phyloP scores from a whole-genome alignment of 2,888 invertebrate genomes.

The Chymomyza procnemis region DNA sequence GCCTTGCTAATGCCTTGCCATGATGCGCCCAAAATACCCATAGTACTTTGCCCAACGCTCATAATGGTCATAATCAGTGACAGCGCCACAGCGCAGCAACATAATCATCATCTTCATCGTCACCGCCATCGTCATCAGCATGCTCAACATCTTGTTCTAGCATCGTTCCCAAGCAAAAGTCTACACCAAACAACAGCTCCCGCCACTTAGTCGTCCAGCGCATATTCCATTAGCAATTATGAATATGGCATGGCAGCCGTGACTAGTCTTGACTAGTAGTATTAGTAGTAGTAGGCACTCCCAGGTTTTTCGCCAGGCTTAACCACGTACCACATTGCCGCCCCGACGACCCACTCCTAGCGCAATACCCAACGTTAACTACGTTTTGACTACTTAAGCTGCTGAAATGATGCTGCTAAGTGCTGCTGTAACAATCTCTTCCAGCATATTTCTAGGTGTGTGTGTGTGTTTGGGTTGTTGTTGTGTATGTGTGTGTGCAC shows the following conservation, averaged over 20 bases:
- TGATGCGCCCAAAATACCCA: constrained; percentile 18
- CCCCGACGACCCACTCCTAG: neutral
- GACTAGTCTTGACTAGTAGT: constrained; percentile 50
- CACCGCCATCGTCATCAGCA: constrained; percentile 18
- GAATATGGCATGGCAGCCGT: constrained; percentile 64
- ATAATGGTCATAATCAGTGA: constrained; percentile 35
- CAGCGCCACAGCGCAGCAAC: constrained; percentile 17
- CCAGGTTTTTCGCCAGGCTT: constrained; percentile 50
- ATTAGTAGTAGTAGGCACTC: too few relatives aligned
- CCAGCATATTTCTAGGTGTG: constrained; percentile 3
- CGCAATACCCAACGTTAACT: constrained; percentile 1
- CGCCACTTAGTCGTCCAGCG: constrained; percentile 44
- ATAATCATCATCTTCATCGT: constrained; percentile 29
- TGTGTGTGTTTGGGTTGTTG: constrained; percentile 12
- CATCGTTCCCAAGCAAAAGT: neutral
- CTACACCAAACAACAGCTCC: neutral
- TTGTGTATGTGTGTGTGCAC: neutral
- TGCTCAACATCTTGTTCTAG: constrained; percentile 1
- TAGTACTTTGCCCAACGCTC: neutral
- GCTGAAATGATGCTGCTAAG: constrained; percentile 66
- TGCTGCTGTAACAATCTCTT: constrained; percentile 37
- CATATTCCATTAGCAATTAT: constrained; percentile 77
- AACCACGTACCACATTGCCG: too few relatives aligned
- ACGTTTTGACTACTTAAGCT: constrained; percentile 62
- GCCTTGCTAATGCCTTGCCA: constrained; percentile 10